Conservation (phyloP, 92 coral and sea anemone species). For the Bergia sp. region DNA sequence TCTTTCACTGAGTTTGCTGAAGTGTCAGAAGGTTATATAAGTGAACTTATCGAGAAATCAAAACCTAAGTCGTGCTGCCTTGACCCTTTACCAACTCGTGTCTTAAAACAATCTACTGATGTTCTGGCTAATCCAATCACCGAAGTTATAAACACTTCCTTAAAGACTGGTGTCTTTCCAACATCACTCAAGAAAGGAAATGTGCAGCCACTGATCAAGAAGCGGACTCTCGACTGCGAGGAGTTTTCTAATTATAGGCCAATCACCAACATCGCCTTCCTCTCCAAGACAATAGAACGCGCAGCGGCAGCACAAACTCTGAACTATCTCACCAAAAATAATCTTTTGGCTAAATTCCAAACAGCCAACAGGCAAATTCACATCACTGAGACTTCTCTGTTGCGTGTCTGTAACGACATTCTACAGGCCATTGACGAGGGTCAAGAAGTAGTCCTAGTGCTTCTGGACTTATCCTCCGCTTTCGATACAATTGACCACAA, state of each 20-base stretch:
- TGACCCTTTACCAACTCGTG: constrained; percentile 42
- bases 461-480: constrained; percentile 45
- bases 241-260: constrained; percentile 51
- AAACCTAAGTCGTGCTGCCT: constrained; percentile 51
- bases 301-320: constrained; percentile 36
- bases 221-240: constrained; percentile 48
- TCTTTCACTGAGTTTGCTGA: constrained; percentile 29
- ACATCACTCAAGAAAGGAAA: constrained; percentile 42
- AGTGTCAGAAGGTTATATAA: constrained; percentile 29
- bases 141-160: constrained; percentile 47
- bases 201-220: constrained; percentile 51
- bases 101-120: constrained; percentile 38
- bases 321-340: no score
- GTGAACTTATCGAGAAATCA: constrained; percentile 32
- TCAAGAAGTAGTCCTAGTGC: constrained; percentile 34
- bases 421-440: constrained; percentile 34
- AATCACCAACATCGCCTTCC: constrained; percentile 50
- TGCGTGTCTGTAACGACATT: constrained; percentile 17
- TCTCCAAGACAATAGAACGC: no score
- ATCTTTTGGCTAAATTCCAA: constrained; percentile 48
- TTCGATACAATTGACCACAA: constrained; percentile 39
- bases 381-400: constrained; percentile 8
- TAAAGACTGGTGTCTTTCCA: constrained; percentile 52
- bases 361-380: constrained; percentile 30
- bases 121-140: constrained; percentile 44